phyloP scores from a whole-genome alignment of 2,888 invertebrate species.

The Sclerodermus sp. region DNA sequence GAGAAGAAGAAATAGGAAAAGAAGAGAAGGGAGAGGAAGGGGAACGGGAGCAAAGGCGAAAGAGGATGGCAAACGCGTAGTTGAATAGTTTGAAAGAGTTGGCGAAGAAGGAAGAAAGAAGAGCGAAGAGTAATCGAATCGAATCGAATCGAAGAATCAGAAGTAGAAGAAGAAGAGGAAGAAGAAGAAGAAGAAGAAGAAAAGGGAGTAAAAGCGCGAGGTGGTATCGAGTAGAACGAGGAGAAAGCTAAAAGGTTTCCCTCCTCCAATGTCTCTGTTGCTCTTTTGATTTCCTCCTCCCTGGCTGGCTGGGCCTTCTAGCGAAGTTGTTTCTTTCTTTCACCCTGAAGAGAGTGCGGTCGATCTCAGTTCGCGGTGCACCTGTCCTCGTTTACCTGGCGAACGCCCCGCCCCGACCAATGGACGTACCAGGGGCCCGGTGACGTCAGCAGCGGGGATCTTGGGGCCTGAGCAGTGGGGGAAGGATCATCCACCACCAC shows the following conservation, averaged over 20 bases:
- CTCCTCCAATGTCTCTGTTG: no score
- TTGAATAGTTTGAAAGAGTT: no score
- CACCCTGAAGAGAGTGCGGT: constrained; percentile 1
- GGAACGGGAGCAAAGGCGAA: constrained; percentile 5
- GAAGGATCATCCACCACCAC: constrained; percentile 29
- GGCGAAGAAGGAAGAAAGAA: no score
- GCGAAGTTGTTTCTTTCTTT: constrained; percentile 9
- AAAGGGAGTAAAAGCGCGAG: no score
- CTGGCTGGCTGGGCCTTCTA: no score
- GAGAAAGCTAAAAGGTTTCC: no score
- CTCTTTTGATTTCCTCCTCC: constrained; percentile 11
- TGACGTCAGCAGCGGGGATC: constrained; percentile 42
- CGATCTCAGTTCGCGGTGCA: constrained; percentile 23
- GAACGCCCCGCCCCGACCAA: constrained; percentile 52
- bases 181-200: no score
- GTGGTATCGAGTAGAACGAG: background rate
- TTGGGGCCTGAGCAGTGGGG: constrained; percentile 29
- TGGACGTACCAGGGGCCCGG: constrained; percentile 30
- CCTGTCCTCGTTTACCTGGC: constrained; percentile 48
- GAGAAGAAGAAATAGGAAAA: constrained; percentile 11
- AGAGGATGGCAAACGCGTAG: background rate
- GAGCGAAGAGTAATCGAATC: no score
- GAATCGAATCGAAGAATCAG: no score
- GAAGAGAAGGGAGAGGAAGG: constrained; percentile 10
- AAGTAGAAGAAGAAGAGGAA: no score